phyloP scores from a whole-genome alignment of 2,888 invertebrate species.

The Chymomyza fuscimana region DNA sequence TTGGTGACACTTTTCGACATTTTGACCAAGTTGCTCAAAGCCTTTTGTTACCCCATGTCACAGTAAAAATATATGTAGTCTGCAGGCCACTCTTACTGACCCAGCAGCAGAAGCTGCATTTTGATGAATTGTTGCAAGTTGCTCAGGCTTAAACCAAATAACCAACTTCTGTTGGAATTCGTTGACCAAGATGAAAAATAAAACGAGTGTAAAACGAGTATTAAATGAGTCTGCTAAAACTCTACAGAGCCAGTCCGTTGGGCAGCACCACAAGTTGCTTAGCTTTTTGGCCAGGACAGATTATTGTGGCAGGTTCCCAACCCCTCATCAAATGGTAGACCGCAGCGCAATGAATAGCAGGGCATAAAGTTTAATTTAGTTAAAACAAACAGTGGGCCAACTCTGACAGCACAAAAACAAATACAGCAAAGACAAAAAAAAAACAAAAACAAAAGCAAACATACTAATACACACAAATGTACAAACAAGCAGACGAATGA shows the following conservation, averaged over 20 bases:
- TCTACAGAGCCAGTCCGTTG: background rate
- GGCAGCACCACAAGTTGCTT: background rate
- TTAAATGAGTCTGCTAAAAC: background rate
- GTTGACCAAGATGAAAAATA: slow-evolving; percentile 23
- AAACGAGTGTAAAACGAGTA: slow-evolving; percentile 47
- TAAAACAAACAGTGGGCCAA: slow-evolving; percentile 2
- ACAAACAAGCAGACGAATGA: background rate
- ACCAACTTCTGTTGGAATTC: slow-evolving; percentile 29
- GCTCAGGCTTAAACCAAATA: background rate
- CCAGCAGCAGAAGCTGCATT: slow-evolving; percentile 9
- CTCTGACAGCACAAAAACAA: slow-evolving; percentile 1
- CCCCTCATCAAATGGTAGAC: background rate
- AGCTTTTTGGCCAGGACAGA: background rate
- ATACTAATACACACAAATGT: background rate
- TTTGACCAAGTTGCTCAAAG: slow-evolving; percentile 28
- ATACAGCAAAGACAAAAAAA: slow-evolving; percentile 21
- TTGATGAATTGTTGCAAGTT: slow-evolving; percentile 56
- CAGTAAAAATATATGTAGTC: slow-evolving; percentile 31
- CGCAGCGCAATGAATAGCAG: slow-evolving; percentile 51
- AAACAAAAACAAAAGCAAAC: slow-evolving; percentile 14
- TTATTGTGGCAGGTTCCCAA: background rate
- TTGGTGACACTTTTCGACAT: slow-evolving; percentile 42
- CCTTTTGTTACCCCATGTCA: slow-evolving; percentile 26
- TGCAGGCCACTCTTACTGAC: background rate
- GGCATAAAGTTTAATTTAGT: slow-evolving; percentile 66